Evolutionary conservation across 92 coral and sea anemone genomes (phyloP).

Genomic region (Porites evermanni): DNA sequence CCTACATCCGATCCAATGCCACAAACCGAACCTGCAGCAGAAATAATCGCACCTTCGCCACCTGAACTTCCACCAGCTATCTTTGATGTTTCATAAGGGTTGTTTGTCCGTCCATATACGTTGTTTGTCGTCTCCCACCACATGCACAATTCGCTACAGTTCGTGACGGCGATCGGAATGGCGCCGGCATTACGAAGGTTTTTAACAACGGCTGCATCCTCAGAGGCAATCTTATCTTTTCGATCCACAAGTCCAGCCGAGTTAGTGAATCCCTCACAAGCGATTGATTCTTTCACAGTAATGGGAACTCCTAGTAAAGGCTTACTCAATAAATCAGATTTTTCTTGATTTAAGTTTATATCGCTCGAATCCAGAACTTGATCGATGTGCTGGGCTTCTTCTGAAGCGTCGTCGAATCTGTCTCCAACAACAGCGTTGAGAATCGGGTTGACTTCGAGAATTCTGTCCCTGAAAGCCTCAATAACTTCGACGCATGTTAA

Average conservation of each 20-base stretch:
- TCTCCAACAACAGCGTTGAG: constrained; percentile 79
- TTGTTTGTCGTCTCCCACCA: constrained; percentile 92
- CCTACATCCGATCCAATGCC: constrained; percentile 91
- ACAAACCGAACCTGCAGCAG: constrained; percentile 87
- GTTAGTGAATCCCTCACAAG: constrained; percentile 69
- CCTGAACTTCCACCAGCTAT: constrained; percentile 91
- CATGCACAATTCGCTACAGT: constrained; percentile 93
- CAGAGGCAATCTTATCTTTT: constrained; percentile 64
- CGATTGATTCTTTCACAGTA: constrained; percentile 83
- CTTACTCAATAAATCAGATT: constrained; percentile 53
- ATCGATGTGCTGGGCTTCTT: constrained; percentile 79
- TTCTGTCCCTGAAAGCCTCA: constrained; percentile 65
- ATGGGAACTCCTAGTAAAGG: constrained; percentile 82
- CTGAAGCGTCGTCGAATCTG: constrained; percentile 72
- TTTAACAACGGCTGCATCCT: constrained; percentile 67
- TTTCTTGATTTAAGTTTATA: constrained; percentile 34
- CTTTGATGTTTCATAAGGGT: constrained; percentile 77
- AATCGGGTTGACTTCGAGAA: constrained; percentile 76
- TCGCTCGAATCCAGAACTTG: constrained; percentile 56
- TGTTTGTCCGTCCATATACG: constrained; percentile 83
- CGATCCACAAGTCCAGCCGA: constrained; percentile 86
- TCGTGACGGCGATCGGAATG: constrained; percentile 84
- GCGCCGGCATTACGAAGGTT: constrained; percentile 85
- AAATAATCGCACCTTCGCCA: constrained; percentile 85
- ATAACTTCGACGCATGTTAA: constrained; percentile 56